A percentile compares a stretch with the other conserved stretches of the same genome.
Evolutionary conservation across 2,888 invertebrate genomes (phyloP).

Genomic region (Chorisops tibialis): DNA sequence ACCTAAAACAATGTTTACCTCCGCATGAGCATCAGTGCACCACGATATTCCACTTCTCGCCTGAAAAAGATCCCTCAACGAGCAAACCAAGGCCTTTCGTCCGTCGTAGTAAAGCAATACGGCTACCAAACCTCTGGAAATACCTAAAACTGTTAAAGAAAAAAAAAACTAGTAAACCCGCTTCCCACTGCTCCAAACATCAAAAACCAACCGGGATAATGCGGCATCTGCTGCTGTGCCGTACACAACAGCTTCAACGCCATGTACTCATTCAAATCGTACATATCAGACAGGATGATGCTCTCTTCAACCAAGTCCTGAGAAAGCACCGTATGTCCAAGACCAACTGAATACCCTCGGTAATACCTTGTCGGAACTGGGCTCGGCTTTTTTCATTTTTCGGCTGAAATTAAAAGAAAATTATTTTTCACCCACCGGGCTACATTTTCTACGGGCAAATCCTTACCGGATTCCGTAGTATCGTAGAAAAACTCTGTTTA

Average conservation of each 20-base stretch:
- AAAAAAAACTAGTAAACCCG: not conserved
- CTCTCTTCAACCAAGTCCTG: conserved; percentile 88
- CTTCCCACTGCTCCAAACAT: not conserved
- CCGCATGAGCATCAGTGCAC: conserved; percentile 54
- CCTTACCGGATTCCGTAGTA: conserved; percentile 79
- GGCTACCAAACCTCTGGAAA: conserved; percentile 87
- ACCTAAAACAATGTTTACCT: conserved; percentile 38
- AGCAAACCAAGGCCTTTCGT: conserved; percentile 72
- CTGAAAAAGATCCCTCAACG: conserved; percentile 73
- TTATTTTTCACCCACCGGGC: not conserved
- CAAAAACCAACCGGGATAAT: conserved; percentile 66
- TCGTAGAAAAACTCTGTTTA: conserved; percentile 79
- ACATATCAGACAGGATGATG: conserved; percentile 92
- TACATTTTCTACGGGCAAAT: not conserved
- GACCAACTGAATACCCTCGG: conserved; percentile 72
- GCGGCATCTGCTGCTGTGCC: conserved; percentile 82
- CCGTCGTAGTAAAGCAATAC: conserved; percentile 94
- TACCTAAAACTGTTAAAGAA: conserved; percentile 38
- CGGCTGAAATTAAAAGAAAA: conserved; percentile 55
- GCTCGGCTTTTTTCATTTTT: conserved; percentile 76
- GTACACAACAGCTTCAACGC: conserved; percentile 86
- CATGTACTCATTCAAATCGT: conserved; percentile 86
- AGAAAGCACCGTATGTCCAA: conserved; percentile 71
- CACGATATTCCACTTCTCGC: conserved; percentile 74
- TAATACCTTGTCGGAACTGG: conserved; percentile 74